phyloP scores from a whole-genome alignment of 1,140 invertebrate genomes.

The Nebria ingens region DNA sequence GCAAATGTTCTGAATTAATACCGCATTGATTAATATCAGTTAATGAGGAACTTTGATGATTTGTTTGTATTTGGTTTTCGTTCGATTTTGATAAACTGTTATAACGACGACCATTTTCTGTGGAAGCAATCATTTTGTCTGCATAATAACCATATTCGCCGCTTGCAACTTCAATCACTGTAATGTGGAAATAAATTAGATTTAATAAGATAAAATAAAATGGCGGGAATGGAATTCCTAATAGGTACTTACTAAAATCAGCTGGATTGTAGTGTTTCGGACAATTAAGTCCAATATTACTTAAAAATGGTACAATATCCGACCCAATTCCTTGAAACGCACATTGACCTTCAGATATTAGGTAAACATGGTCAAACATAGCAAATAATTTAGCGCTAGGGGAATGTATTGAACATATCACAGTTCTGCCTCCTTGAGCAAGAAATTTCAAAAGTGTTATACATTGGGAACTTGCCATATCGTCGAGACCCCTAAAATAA shows the following conservation, averaged over 20 bases:
- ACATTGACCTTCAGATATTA: slow-evolving; percentile 61
- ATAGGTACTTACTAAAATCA: slow-evolving; percentile 58
- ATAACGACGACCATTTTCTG: slow-evolving; percentile 47
- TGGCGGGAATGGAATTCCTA: no score
- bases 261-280: slow-evolving; percentile 71
- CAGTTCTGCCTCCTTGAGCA: slow-evolving; percentile 68
- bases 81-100: no score
- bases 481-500: slow-evolving; percentile 61
- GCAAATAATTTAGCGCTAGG: slow-evolving; percentile 71
- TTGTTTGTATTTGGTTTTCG: no score
- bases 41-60: no score
- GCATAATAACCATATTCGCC: slow-evolving; percentile 60
- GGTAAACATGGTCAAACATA: slow-evolving; percentile 67
- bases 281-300: slow-evolving; percentile 53
- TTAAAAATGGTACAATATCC: slow-evolving; percentile 60
- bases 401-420: slow-evolving; percentile 87
- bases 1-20: slow-evolving; percentile 21
- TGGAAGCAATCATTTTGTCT: slow-evolving; percentile 49
- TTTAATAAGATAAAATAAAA: no score
- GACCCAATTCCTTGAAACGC: slow-evolving; percentile 57
- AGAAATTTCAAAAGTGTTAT: slow-evolving; percentile 63
- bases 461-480: slow-evolving; percentile 64
- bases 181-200: no score
- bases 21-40: no score
- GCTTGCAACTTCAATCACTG: slow-evolving; percentile 67